Conservation (phyloP, 1,140 invertebrate species). For the Stratiolaelaps scimitus region DNA sequence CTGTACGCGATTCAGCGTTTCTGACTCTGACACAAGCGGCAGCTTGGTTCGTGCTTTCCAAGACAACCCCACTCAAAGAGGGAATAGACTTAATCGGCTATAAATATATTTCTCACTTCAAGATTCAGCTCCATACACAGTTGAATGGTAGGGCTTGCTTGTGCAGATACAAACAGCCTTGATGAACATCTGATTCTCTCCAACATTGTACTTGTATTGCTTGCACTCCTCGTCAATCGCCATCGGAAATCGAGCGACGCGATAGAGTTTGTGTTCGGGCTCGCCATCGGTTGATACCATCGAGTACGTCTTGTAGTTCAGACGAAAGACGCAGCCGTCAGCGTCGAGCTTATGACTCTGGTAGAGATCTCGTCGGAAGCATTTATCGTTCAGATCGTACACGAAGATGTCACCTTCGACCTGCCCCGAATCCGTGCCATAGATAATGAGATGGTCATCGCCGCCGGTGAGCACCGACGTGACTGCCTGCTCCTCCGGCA, state of each 20-base stretch:
- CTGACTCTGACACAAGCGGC: too few relatives aligned
- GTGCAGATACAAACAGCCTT: not conserved
- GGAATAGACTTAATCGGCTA: too few relatives aligned
- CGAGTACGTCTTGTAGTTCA: constrained; percentile 14
- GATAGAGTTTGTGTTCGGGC: not conserved
- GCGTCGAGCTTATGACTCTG: not conserved
- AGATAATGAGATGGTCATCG: not conserved
- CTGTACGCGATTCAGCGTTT: too few relatives aligned
- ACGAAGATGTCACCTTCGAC: not conserved
- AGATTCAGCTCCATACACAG: not conserved
- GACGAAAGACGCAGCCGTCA: not conserved
- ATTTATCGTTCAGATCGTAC: not conserved
- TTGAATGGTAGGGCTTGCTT: not conserved
- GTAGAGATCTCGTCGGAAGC: constrained; percentile 1
- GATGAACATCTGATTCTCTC: not conserved
- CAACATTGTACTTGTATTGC: not conserved
- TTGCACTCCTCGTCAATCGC: not conserved
- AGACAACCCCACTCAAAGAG: too few relatives aligned
- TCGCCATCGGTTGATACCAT: not conserved
- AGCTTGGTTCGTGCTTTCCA: too few relatives aligned
- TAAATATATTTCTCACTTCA: too few relatives aligned
- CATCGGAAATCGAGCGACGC: not conserved
- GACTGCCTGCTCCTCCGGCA: not conserved
- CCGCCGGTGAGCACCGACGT: not conserved
- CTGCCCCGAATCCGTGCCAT: not conserved